Conservation (phyloP, 2,888 invertebrate species). For the Amphimallon solstitiale region DNA sequence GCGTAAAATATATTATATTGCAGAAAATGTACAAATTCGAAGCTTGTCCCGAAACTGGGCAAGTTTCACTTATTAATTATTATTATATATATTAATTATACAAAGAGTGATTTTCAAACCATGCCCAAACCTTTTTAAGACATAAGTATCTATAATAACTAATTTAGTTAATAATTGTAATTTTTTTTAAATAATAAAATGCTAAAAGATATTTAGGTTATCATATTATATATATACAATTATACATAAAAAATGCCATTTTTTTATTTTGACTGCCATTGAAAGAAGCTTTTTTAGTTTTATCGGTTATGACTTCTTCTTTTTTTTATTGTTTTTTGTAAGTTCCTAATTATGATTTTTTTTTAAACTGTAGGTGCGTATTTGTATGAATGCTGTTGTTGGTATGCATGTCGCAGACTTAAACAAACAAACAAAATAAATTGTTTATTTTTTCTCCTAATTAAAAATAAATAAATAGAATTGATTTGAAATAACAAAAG, state of each 20-base stretch:
- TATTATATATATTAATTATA: conserved; percentile 11
- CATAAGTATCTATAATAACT: too few species aligned
- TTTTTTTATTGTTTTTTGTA: conserved; percentile 7
- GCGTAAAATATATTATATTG: not conserved
- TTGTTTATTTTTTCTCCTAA: not conserved
- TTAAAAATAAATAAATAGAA: not conserved
- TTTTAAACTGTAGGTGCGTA: conserved; percentile 8
- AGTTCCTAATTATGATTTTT: conserved; percentile 30
- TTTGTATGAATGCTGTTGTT: not conserved
- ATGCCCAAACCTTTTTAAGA: not conserved
- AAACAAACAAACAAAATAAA: too few species aligned
- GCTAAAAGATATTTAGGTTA: conserved; percentile 13
- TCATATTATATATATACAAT: conserved; percentile 21
- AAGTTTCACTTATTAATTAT: not conserved
- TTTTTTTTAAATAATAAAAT: conserved; percentile 8
- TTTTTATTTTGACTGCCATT: conserved; percentile 49
- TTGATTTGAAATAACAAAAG: not conserved
- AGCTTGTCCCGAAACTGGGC: not conserved
- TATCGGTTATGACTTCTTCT: not conserved
- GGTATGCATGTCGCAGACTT: too few species aligned
- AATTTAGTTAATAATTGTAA: not conserved
- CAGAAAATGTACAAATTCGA: conserved; percentile 15
- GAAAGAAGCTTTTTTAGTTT: conserved; percentile 36
- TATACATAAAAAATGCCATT: conserved; percentile 45
- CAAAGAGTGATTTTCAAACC: conserved; percentile 26